phyloP scores from a whole-genome alignment of 2,888 invertebrate genomes.

The Lycia hirtaria region DNA sequence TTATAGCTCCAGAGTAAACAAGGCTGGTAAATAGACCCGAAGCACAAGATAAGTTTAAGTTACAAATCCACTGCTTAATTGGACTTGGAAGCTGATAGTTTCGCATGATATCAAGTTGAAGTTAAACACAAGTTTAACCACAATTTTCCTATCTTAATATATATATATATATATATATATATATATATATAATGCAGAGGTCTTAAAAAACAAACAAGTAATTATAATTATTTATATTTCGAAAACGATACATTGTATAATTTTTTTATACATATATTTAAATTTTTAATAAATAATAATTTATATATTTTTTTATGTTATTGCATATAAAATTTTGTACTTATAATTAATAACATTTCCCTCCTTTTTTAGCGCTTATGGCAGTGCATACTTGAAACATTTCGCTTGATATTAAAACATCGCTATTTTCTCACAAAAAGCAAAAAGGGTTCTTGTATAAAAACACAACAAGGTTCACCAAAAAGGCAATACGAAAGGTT shows the following conservation, averaged over 20 bases:
- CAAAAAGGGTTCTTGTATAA: neutral
- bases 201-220: neutral
- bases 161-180: no score
- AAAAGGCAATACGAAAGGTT: slow-evolving; percentile 13
- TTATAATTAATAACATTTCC: no score
- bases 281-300: no score
- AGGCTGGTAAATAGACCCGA: slow-evolving; percentile 25
- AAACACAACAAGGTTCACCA: slow-evolving; percentile 17
- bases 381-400: neutral
- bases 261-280: no score
- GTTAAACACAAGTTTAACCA: neutral
- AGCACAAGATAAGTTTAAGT: slow-evolving; percentile 53
- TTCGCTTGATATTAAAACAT: neutral
- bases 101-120: slow-evolving; percentile 21
- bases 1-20: slow-evolving; percentile 17
- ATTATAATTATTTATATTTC: no score
- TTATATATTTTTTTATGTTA: no score
- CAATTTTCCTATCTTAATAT: neutral
- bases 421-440: slow-evolving; percentile 1
- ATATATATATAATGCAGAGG: no score
- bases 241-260: no score
- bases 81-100: slow-evolving; percentile 49
- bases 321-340: no score
- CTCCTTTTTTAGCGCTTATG: no score
- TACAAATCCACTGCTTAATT: slow-evolving; percentile 66